Conservation (phyloP, 2,797 vertebrate species). For the Tapirus indicus region DNA sequence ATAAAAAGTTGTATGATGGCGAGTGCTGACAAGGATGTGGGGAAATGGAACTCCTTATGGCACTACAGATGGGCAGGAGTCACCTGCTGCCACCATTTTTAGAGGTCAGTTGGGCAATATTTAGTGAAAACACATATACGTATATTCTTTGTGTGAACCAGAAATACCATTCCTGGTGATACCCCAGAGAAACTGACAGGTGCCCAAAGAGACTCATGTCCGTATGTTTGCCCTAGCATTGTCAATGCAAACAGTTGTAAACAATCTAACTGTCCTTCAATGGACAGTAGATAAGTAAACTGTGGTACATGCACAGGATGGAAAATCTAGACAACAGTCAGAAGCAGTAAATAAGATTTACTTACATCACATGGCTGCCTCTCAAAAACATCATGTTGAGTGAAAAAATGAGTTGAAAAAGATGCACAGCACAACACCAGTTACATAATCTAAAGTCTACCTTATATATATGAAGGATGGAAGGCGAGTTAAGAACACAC, state of each 20-base stretch:
- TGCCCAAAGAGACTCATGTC: not conserved
- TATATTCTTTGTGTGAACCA: not conserved
- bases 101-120: not conserved
- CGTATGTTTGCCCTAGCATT: not conserved
- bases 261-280: not conserved
- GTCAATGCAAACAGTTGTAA: not conserved
- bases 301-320: not conserved
- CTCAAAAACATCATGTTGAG: not conserved
- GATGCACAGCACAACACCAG: not conserved
- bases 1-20: not conserved
- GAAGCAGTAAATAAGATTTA: not conserved
- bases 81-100: too few relatives aligned
- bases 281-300: too few relatives aligned
- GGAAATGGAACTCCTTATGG: not conserved
- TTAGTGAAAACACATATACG: not conserved
- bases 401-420: not conserved
- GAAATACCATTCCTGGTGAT: not conserved
- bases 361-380: not conserved
- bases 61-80: not conserved
- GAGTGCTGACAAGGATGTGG: not conserved
- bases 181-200: not conserved
- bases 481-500: not conserved
- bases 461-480: not conserved
- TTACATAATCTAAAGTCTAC: not conserved
- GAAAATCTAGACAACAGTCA: not conserved